These are phyloP conservation scores for Chironomus striatipennis DNA, from an alignment of 1,140 invertebrate species.

Conservation along the genomic window DNA sequence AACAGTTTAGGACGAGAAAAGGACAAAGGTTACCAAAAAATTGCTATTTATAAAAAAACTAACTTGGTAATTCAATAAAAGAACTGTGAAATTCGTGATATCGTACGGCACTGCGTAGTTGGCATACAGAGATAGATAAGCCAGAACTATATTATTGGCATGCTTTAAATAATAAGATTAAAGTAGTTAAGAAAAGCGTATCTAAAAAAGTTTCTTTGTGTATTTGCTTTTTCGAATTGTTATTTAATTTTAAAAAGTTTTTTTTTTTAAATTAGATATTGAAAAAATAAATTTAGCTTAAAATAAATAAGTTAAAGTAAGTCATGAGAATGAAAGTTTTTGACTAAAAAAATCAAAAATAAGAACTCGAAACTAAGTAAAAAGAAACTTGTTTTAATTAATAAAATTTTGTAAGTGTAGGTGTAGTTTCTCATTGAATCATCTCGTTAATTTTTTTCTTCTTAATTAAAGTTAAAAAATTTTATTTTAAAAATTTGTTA, in stretches of 20 bases:
- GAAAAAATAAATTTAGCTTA: not conserved
- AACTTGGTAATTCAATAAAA: slow-evolving; percentile 23
- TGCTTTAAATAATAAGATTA: slow-evolving; percentile 23
- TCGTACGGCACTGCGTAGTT: slow-evolving; percentile 15
- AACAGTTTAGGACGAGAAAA: too few species aligned
- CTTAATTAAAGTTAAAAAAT: not conserved
- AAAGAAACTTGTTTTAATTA: not conserved
- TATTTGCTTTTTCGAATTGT: not conserved
- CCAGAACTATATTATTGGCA: slow-evolving; percentile 23
- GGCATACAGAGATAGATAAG: slow-evolving; percentile 23
- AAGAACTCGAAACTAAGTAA: not conserved
- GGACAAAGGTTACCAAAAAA: too few species aligned
- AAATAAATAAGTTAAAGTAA: not conserved
- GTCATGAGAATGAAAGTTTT: not conserved
- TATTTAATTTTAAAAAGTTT: not conserved
- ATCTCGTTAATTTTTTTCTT: not conserved
- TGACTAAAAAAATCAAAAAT: not conserved
- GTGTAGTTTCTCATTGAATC: slow-evolving; percentile 15
- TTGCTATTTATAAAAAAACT: slow-evolving; percentile 17
- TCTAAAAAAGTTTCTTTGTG: slow-evolving; percentile 14
- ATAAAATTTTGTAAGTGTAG: slow-evolving; percentile 21
- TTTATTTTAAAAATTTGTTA: not conserved
- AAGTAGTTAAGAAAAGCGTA: slow-evolving; percentile 3
- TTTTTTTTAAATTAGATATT: too few species aligned
- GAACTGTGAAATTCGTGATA: slow-evolving; percentile 20